Percentiles rank a stretch among this genome's conserved stretches.
These are phyloP conservation scores for Lysandra bellargus DNA, from an alignment of 2,888 invertebrate species.

Conservation along the genomic window DNA sequence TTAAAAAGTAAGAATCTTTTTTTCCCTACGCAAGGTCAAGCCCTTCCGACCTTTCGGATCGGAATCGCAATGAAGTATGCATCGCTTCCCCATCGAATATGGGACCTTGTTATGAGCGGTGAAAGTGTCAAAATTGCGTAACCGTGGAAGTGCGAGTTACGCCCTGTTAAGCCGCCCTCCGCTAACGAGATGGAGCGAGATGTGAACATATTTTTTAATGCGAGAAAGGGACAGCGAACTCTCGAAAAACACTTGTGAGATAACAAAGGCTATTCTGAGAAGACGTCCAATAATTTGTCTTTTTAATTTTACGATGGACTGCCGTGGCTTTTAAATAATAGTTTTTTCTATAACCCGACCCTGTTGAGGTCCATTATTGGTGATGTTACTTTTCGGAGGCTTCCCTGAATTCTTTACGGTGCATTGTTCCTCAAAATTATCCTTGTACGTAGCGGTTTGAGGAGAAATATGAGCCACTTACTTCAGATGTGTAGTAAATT, in stretches of 20 bases:
- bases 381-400: constrained; percentile 68
- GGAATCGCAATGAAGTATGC: constrained; percentile 60
- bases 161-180: constrained; percentile 73
- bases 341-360: constrained; percentile 66
- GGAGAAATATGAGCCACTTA: neutral
- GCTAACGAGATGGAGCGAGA: constrained; percentile 76
- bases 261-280: constrained; percentile 80
- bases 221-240: constrained; percentile 65
- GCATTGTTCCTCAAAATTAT: constrained; percentile 61
- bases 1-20: constrained; percentile 74
- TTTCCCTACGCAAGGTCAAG: constrained; percentile 61
- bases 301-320: constrained; percentile 80
- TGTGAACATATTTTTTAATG: constrained; percentile 54
- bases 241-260: constrained; percentile 80
- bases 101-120: constrained; percentile 75
- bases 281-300: constrained; percentile 80
- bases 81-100: constrained; percentile 65
- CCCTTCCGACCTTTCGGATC: constrained; percentile 74
- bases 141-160: constrained; percentile 74
- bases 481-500: neutral
- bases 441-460: neutral
- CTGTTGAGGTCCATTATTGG: constrained; percentile 70
- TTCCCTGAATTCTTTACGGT: constrained; percentile 65
- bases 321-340: constrained; percentile 74
- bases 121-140: constrained; percentile 78